Percentiles rank a stretch among this genome's conserved stretches.
phyloP scores from a whole-genome alignment of 1,140 invertebrate species.

The Pseudomyrmex cubaensis region DNA sequence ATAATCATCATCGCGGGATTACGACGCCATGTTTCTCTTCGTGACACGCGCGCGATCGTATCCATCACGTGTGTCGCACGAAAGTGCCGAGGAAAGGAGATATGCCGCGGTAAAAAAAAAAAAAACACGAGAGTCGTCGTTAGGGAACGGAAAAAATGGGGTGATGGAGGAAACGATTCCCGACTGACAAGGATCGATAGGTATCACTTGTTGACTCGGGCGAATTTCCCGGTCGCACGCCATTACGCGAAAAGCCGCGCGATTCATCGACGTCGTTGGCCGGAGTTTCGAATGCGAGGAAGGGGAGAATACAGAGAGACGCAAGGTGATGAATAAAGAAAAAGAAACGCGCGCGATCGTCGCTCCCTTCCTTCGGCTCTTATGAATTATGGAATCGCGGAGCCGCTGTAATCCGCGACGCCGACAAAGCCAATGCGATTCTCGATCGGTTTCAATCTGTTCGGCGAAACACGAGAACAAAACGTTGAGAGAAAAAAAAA shows the following conservation, averaged over 20 bases:
- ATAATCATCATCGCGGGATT: neutral
- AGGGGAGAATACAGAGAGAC: constrained; percentile 40
- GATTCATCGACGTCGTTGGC: constrained; percentile 59
- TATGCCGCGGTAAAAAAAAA: too few relatives aligned
- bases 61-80: constrained; percentile 11
- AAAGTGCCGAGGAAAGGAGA: neutral
- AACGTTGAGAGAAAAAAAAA: too few relatives aligned
- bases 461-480: neutral
- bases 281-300: neutral
- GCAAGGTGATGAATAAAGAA: constrained; percentile 68
- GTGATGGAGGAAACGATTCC: neutral
- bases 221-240: constrained; percentile 33
- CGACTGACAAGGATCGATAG: constrained; percentile 60
- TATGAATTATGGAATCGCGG: constrained; percentile 66
- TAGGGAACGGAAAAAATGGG: neutral
- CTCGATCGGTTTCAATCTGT: neutral
- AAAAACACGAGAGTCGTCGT: constrained; percentile 26
- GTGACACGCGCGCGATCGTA: constrained; percentile 7
- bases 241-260: constrained; percentile 56
- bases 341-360: constrained; percentile 53
- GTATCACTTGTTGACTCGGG: constrained; percentile 74
- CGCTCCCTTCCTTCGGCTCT: constrained; percentile 1
- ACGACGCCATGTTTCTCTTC: constrained; percentile 1
- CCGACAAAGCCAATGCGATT: neutral
- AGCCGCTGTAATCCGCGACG: neutral